Evolutionary conservation across 92 coral and sea anemone species (phyloP).

Genomic region (Phenganax stokvisi): DNA sequence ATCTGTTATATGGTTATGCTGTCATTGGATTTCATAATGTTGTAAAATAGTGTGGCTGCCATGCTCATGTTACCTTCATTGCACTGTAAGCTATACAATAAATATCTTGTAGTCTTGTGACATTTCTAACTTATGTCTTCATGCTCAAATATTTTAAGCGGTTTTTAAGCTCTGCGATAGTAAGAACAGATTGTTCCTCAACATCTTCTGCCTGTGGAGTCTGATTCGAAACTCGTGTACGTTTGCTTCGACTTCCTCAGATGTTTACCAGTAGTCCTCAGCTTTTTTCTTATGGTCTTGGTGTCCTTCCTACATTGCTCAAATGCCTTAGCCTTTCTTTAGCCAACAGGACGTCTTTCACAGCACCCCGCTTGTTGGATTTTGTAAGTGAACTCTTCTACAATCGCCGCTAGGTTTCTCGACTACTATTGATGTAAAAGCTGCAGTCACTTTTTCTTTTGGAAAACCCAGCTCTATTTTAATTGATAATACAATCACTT

Average conservation of each 20-base stretch:
- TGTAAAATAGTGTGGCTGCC: too few relatives aligned
- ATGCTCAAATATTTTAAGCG: slow-evolving; percentile 14
- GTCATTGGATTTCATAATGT: too few relatives aligned
- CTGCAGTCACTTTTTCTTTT: background rate
- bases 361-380: background rate
- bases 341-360: slow-evolving; percentile 13
- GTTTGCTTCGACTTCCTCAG: slow-evolving; percentile 3
- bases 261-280: slow-evolving; percentile 11
- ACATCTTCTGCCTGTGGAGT: background rate
- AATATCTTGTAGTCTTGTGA: background rate
- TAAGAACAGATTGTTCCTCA: background rate
- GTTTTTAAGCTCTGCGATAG: background rate
- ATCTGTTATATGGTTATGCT: too few relatives aligned
- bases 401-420: background rate
- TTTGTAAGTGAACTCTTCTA: too few relatives aligned
- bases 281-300: slow-evolving; percentile 22
- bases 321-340: slow-evolving; percentile 6
- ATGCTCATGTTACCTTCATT: background rate
- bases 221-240: background rate
- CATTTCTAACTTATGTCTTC: background rate
- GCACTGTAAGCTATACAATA: slow-evolving; percentile 8
- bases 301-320: slow-evolving; percentile 1
- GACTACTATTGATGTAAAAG: background rate
- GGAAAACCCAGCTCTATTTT: background rate
- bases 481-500: background rate